Evolutionary conservation across 2,113 vertebrate genomes (phyloP), one percentile per base, ranked within the genome.

Genomic region (Dissostichus mawsoni): DNA sequence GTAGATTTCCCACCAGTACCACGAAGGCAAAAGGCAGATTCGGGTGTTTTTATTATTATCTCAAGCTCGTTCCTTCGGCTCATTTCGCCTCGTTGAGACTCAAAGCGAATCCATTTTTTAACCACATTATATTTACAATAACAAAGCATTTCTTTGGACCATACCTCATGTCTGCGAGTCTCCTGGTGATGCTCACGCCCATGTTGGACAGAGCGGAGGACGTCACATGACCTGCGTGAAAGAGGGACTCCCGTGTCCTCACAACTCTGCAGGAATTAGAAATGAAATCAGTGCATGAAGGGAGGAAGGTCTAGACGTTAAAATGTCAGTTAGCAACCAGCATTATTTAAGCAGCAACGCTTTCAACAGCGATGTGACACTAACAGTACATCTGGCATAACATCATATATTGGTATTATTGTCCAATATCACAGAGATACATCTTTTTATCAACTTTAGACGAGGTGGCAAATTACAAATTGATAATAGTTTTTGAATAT

Each of bases 161-260:
- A 8, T 93, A 99, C 98, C 97, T 99, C 96, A 99, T 97, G 53
- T 97, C 96, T 73, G 96, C 96, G 58, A 99, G 91, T 80, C 96
- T 97, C 90, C 95, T 95, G 92, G 96, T 96, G 92, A 99, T 95
- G 82, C 93, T 96, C 58, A 97, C 94, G 4, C 98, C 95, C 92
- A 99, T 52, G 0, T 83, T 96, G 81, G 96, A 97, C 86, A 99
- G 88, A 5, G 97, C 97, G 63, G 96, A 95, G 3, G 98, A 95
- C 1, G 98, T 99, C 92, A 96, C 96, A 88, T 97, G 97, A 25
- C 98, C 96, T 0, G 97, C 98, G 78, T 97, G 96, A 44, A 96
- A 96, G 20, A 99, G 93, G 12, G 96, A 95, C 81, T 98, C 97
- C 87, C 97, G 96, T 81, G 98, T 99, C 91, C 96, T 99, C 94